Evolutionary conservation across 2,113 vertebrate species (phyloP).

Genomic region (Trichechus manatus): DNA sequence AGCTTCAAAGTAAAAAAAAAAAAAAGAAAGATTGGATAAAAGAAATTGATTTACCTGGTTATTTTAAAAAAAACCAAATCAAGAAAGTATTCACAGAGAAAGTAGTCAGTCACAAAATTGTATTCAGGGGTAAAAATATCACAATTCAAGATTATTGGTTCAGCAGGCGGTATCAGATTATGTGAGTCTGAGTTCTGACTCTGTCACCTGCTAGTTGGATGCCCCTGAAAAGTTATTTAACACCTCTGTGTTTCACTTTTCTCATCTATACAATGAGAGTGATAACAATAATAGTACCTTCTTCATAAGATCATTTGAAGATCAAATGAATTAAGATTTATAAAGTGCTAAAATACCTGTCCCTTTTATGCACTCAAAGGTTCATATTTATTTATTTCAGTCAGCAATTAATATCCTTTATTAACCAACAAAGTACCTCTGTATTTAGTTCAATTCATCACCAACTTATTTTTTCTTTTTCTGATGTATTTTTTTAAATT

Average conservation of each 20-base stretch:
- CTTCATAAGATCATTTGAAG: background rate
- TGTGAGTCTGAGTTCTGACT: background rate
- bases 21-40: background rate
- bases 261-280: background rate
- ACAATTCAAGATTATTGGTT: background rate
- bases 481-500: no score
- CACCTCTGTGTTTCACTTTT: background rate
- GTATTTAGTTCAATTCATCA: no score
- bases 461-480: no score
- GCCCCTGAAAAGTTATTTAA: background rate
- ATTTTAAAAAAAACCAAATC: conserved; percentile 10
- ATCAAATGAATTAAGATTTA: background rate
- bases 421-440: no score
- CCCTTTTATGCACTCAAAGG: background rate
- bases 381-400: background rate
- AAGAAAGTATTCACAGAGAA: background rate
- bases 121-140: background rate
- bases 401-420: no score
- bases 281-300: background rate
- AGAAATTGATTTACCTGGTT: background rate
- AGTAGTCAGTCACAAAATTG: background rate
- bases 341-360: background rate
- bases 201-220: background rate
- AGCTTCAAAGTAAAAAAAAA: background rate
- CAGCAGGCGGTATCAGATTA: background rate